Conservation (phyloP, 1,140 invertebrate species). For the Trypoxylus dichotomus region DNA sequence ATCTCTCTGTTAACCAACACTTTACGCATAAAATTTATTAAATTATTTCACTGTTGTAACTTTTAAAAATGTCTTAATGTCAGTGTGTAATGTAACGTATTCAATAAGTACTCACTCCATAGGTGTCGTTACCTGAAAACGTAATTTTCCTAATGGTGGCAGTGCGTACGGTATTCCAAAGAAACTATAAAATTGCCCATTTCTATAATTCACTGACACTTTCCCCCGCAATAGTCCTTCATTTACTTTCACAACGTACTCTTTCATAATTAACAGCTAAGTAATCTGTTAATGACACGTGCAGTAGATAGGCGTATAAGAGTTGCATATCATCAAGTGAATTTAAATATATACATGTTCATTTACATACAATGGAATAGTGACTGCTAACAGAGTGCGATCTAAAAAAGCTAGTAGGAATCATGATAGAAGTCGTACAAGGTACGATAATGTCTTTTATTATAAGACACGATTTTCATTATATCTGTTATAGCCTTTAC, state of each 20-base stretch:
- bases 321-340: background rate
- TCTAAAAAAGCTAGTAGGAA: too few species aligned
- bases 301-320: background rate
- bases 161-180: constrained; percentile 37
- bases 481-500: too few species aligned
- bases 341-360: background rate
- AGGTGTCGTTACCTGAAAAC: constrained; percentile 32
- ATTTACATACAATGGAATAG: too few species aligned
- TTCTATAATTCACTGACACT: constrained; percentile 11
- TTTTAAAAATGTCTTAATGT: background rate
- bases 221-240: constrained; percentile 26
- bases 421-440: too few species aligned
- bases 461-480: too few species aligned
- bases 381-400: too few species aligned
- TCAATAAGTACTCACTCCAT: background rate
- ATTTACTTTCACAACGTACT: background rate
- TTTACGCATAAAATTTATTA: background rate
- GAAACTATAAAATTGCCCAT: constrained; percentile 33
- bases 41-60: background rate
- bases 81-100: background rate
- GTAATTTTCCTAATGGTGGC: constrained; percentile 36
- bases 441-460: too few species aligned
- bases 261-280: background rate
- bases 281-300: too few species aligned
- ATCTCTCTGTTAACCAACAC: too few species aligned